Evolutionary conservation across 1,140 invertebrate species (phyloP).

Genomic region (Drosophila gunungcola): DNA sequence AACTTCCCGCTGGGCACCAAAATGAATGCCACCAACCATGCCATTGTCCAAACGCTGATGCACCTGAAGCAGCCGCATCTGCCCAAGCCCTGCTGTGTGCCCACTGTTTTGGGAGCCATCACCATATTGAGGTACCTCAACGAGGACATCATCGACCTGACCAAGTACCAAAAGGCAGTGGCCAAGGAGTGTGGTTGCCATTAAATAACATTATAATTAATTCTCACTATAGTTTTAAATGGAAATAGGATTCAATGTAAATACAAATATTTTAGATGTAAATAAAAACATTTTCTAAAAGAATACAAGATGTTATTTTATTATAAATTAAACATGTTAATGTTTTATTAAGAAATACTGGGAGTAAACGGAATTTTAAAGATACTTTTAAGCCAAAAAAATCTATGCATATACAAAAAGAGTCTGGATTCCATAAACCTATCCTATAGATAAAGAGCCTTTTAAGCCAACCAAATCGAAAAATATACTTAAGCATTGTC

Average conservation of each 20-base stretch:
- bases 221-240: not conserved
- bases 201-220: not conserved
- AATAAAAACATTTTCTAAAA: no score
- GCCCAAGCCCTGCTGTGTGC: conserved; percentile 81
- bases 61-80: conserved; percentile 78
- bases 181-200: conserved; percentile 81
- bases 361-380: no score
- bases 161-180: conserved; percentile 78
- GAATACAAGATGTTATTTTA: not conserved
- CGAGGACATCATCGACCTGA: conserved; percentile 80
- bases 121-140: conserved; percentile 76
- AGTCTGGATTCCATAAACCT: no score
- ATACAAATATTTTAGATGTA: not conserved
- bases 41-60: conserved; percentile 82
- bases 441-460: no score
- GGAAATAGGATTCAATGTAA: conserved; percentile 7
- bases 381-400: no score
- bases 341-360: no score
- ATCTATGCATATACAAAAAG: no score
- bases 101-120: conserved; percentile 74
- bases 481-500: no score
- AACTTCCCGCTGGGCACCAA: conserved; percentile 80
- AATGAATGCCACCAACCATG: conserved; percentile 84
- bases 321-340: no score
- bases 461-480: no score